phyloP scores from a whole-genome alignment of 2,888 invertebrate species.

The Eilema depressum region DNA sequence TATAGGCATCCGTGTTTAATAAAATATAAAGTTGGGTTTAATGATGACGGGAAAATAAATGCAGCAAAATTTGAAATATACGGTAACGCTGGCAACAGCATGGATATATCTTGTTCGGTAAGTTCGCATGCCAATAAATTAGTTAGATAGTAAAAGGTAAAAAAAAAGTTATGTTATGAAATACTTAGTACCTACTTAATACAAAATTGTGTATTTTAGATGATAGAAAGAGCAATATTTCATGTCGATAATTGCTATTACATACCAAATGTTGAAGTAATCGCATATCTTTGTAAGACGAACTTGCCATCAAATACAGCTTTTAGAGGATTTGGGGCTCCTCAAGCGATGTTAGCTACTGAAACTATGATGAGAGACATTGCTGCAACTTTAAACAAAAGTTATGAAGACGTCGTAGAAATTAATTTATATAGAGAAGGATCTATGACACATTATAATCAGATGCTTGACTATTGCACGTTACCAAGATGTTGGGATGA shows the following conservation, averaged over 20 bases:
- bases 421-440: conserved; percentile 94
- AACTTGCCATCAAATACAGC: conserved; percentile 97
- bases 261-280: conserved; percentile 90
- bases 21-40: conserved; percentile 92
- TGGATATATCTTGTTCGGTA: conserved; percentile 91
- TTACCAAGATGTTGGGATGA: conserved; percentile 92
- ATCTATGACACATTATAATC: conserved; percentile 92
- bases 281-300: conserved; percentile 93
- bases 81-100: conserved; percentile 90
- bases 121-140: conserved; percentile 39
- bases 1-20: conserved; percentile 93
- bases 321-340: conserved; percentile 96
- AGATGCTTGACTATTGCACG: conserved; percentile 91
- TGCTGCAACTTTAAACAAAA: conserved; percentile 89
- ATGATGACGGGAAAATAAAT: conserved; percentile 89
- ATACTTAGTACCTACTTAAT: neutral
- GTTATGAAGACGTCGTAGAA: conserved; percentile 88
- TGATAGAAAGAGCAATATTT: conserved; percentile 92
- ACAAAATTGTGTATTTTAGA: conserved; percentile 80
- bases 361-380: conserved; percentile 93
- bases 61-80: conserved; percentile 89
- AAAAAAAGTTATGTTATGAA: neutral
- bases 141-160: no score
- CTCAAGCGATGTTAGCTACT: conserved; percentile 94
- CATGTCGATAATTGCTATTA: conserved; percentile 94